Base-by-base conservation (phyloP, 2,113 vertebrate species). In the Platichthys flesus region DNA sequence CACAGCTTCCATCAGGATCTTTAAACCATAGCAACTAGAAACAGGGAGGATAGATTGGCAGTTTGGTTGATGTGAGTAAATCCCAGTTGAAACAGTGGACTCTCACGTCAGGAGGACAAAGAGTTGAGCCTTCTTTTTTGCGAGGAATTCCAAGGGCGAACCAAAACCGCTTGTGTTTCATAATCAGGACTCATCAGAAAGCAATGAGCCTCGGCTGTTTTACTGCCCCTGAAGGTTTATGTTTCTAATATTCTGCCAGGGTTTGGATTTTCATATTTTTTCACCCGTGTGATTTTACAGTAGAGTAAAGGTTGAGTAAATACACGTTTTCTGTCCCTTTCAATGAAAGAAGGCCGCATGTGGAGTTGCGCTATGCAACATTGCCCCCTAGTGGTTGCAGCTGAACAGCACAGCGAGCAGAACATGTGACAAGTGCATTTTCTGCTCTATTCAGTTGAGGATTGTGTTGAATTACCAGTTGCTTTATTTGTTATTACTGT, bases 361-460 rank as follows among this genome's bases (percentile, higher is more conserved):
- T n/a, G 49, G 3, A 16, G 1, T 23, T 47, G 42, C 6, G 7
- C 77, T 86, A 26, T 37, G 37, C 73, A 93, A 92, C 88, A 93
- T 82, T 92, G 90, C 85, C 78, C 88, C 85, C 94, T 92, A 87
- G 88, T 89, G 93, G 88, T 73, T 9, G 4, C 62, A 51, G 14
- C 1, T 0, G 31, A 77, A 23, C 60, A 80, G 4, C 78, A 73
- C 88, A 78, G 9, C 7, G 6, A 37, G 4, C 20, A 51, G 20
- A 37, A n/a, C 18, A 7, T 26, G 13, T 35, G 15, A 31, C 21
- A 9, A 59, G 45, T 69, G 52, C 45, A 7, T 21, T 67, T 67
- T 42, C 26, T 16, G 54, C 31, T 57, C 2, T 63, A 3, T 47
- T 26, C 16, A 45, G 35, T n/a, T 37, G 21, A 67, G 24, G 24